Evolutionary conservation across 2,888 invertebrate genomes (phyloP).

Genomic region (Teinopalpus imperialis): DNA sequence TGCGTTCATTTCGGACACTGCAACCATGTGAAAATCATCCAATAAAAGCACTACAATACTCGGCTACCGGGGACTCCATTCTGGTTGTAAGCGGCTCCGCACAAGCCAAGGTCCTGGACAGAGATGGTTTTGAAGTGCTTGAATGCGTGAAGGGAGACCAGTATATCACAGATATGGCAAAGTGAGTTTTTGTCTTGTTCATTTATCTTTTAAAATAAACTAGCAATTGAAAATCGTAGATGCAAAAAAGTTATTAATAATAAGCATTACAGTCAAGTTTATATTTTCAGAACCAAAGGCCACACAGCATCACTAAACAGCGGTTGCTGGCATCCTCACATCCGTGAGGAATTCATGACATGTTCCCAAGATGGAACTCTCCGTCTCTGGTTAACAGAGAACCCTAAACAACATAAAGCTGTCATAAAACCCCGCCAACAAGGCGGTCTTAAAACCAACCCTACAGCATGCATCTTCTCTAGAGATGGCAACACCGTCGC

Average conservation of each 20-base stretch:
- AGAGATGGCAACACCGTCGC: constrained; percentile 94
- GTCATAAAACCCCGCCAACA: constrained; percentile 94
- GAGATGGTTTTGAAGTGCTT: constrained; percentile 96
- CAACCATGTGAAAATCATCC: constrained; percentile 98
- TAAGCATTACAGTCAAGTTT: too few species aligned
- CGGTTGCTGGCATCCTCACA: constrained; percentile 96
- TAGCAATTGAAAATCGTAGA: too few species aligned
- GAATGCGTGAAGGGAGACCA: constrained; percentile 98
- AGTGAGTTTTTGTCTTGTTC: constrained; percentile 56
- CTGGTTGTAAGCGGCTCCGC: constrained; percentile 96
- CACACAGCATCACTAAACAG: constrained; percentile 95
- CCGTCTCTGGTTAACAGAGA: constrained; percentile 93
- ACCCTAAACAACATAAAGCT: constrained; percentile 88
- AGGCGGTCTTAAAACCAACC: constrained; percentile 92
- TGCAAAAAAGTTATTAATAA: too few species aligned
- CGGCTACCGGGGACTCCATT: constrained; percentile 95
- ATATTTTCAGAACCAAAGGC: constrained; percentile 89
- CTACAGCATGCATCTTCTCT: constrained; percentile 92
- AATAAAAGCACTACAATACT: constrained; percentile 94
- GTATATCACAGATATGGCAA: constrained; percentile 96
- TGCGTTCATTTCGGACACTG: constrained; percentile 95
- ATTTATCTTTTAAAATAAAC: too few species aligned
- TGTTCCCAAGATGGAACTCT: constrained; percentile 97
- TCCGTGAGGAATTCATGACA: constrained; percentile 94
- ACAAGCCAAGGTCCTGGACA: constrained; percentile 95